Conservation (phyloP, 2,888 invertebrate species). For the Pyralis farinalis region DNA sequence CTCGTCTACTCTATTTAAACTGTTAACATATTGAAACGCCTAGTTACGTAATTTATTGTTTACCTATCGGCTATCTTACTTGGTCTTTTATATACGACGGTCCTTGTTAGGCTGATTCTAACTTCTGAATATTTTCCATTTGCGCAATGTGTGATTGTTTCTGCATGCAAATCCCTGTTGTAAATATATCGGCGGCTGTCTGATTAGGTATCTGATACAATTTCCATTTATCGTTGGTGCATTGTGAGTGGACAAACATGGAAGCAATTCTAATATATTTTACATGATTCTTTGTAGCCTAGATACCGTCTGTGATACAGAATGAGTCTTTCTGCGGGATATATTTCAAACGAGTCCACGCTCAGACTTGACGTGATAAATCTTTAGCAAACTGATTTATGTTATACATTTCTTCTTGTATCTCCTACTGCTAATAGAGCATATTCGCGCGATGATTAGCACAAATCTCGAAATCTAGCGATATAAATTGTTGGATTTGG, state of each 20-base stretch:
- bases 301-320: background rate
- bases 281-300: slow-evolving; percentile 28
- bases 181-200: slow-evolving; percentile 55
- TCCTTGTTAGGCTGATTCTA: slow-evolving; percentile 65
- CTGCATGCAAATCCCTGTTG: slow-evolving; percentile 59
- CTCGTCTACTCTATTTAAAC: slow-evolving; percentile 50
- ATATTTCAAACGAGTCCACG: no score
- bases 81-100: slow-evolving; percentile 48
- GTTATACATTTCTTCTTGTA: no score
- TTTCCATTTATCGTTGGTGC: slow-evolving; percentile 54
- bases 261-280: slow-evolving; percentile 32
- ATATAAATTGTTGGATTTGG: slow-evolving; percentile 9
- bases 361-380: no score
- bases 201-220: slow-evolving; percentile 55
- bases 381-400: no score
- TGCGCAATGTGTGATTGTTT: slow-evolving; percentile 56
- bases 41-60: slow-evolving; percentile 65
- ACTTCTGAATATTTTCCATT: slow-evolving; percentile 57
- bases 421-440: no score
- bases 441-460: slow-evolving; percentile 10
- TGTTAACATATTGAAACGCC: slow-evolving; percentile 59
- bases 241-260: slow-evolving; percentile 24
- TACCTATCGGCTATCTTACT: slow-evolving; percentile 56
- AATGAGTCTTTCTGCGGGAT: no score
- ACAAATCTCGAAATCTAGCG: slow-evolving; percentile 10